Evolutionary conservation across 2,888 invertebrate genomes (phyloP), one percentile per base, ranked within the genome.

Genomic region (Smittia sp.): DNA sequence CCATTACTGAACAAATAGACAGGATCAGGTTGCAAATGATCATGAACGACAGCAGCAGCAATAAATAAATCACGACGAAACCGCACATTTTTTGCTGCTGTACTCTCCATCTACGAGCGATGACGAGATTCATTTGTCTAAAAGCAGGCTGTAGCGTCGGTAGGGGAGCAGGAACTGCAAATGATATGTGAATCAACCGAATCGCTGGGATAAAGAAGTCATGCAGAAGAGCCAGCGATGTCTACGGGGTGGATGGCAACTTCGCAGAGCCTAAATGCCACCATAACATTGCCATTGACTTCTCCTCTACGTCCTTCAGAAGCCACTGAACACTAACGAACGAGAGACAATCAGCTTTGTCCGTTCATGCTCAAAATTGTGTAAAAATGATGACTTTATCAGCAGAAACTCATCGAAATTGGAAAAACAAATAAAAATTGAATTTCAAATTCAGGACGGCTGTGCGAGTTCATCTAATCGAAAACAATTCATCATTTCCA

Each of bases 31-130:
- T 66, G 22, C 66, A 39, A 65, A 38, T 38, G 39, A 39, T 39
- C 66, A 39, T n/a, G 39, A 20, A 66, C 15, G 66, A 38, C 38
- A 38, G 25, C 11, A 66, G n/a, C 66, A 66, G 65, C 22, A n/a
- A 32, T 18, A 66, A 66, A 66, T 66, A 66, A 66, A 66, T 66
- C 66, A 66, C 32, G 32, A 66, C 20, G 66, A 66, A 39, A 66
- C 66, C 66, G 66, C 66, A 39, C 38, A 66, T 66, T 66, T 66
- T 66, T 58, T 58, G 22, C 46, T 46, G 6, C 46, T 15, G 46
- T 58, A 13, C 46, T 58, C 58, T 58, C 22, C 66, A 25, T 63
- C 13, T n/a, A 3, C 15, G 46, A 3, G 7, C 7, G 25, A 66
- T 66, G 66, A 66, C 25, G 66, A 66, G 66, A 20, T 39, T 39